Conservation (phyloP, 2,113 vertebrate genomes). For the Oryzias javanicus region DNA sequence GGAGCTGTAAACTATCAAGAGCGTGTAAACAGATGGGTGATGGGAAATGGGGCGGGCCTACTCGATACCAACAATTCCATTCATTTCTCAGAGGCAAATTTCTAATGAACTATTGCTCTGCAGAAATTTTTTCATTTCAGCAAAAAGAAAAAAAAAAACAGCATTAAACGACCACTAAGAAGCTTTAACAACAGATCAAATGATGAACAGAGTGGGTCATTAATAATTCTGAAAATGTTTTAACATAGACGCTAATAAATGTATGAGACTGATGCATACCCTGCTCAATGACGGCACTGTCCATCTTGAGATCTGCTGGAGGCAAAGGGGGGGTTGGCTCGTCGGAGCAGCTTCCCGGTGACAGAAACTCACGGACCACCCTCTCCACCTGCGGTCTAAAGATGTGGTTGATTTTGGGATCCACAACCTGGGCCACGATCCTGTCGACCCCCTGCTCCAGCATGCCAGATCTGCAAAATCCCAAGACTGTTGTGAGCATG, state of each 20-base stretch:
- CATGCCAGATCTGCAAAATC: conserved; percentile 91
- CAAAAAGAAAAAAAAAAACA: too few species aligned
- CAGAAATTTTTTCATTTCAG: too few species aligned
- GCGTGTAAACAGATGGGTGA: too few species aligned
- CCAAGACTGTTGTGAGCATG: not conserved
- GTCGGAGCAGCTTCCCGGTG: conserved; percentile 85
- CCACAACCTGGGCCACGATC: conserved; percentile 98
- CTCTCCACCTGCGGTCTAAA: conserved; percentile 97
- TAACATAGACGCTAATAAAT: not conserved
- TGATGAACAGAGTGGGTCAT: too few species aligned
- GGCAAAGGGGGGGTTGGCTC: conserved; percentile 57
- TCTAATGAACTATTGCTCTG: too few species aligned
- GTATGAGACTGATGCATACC: conserved; percentile 63
- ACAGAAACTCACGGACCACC: conserved; percentile 93
- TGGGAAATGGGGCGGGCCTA: too few species aligned
- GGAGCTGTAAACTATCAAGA: too few species aligned
- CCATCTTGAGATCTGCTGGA: conserved; percentile 77
- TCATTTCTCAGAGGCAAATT: too few species aligned
- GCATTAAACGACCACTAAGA: too few species aligned
- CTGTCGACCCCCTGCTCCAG: conserved; percentile 97
- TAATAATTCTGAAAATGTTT: too few species aligned
- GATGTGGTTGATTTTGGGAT: conserved; percentile 96
- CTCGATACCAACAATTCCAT: too few species aligned
- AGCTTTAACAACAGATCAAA: too few species aligned
- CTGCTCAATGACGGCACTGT: conserved; percentile 72